Evolutionary conservation across 1,140 invertebrate genomes (phyloP).

Genomic region (Tyrophagus putrescentiae): DNA sequence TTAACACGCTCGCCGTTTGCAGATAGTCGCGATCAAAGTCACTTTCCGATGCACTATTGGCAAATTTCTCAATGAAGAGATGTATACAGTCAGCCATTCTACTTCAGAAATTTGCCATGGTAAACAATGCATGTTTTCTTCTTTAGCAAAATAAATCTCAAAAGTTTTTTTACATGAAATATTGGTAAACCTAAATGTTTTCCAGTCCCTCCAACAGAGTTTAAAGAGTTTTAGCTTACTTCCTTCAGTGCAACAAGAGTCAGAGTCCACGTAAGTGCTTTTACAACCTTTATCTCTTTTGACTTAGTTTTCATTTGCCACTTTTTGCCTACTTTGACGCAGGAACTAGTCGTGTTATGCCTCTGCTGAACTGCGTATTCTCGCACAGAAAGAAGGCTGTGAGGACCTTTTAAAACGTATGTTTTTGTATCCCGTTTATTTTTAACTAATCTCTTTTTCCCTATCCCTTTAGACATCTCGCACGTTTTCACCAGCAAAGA

Average conservation of each 20-base stretch:
- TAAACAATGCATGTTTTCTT: too few species aligned
- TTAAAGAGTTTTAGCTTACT: conserved; percentile 68
- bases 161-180: conserved; percentile 44
- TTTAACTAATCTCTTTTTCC: too few species aligned
- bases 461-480: conserved; percentile 49
- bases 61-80: too few species aligned
- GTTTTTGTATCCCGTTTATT: too few species aligned
- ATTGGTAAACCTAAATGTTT: conserved; percentile 87
- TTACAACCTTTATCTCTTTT: neutral
- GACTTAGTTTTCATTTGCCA: conserved; percentile 8
- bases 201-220: conserved; percentile 49
- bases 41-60: too few species aligned
- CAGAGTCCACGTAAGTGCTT: conserved; percentile 53
- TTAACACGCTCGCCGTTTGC: too few species aligned
- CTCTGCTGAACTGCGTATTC: conserved; percentile 67
- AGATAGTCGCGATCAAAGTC: too few species aligned
- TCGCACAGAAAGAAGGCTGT: conserved; percentile 66
- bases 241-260: conserved; percentile 69
- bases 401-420: conserved; percentile 63
- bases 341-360: conserved; percentile 91
- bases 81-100: conserved; percentile 74
- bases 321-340: neutral
- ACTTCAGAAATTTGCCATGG: conserved; percentile 89
- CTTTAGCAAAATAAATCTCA: neutral
- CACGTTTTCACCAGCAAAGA: conserved; percentile 78